Evolutionary conservation across 2,888 invertebrate species (phyloP).

Genomic region (Pseudolycoriella hygida): DNA sequence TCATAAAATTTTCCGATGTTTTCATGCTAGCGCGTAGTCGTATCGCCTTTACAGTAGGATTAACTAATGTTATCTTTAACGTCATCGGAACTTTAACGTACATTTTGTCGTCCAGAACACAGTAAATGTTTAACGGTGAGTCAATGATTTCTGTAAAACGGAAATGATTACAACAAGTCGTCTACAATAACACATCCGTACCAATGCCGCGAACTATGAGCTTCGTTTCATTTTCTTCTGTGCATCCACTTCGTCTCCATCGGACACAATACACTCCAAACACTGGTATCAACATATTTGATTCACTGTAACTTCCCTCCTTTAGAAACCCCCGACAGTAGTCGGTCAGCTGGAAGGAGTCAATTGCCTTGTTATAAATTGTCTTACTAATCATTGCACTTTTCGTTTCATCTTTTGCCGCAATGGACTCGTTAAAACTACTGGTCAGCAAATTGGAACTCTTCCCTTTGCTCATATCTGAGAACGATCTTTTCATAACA

Average conservation of each 20-base stretch:
- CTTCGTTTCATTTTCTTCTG: constrained; percentile 27
- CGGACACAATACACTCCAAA: constrained; percentile 28
- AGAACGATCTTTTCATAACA: constrained; percentile 9
- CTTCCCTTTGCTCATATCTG: background rate
- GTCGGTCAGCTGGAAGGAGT: constrained; percentile 25
- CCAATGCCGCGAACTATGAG: constrained; percentile 23
- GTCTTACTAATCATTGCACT: constrained; percentile 13
- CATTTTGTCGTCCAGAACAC: constrained; percentile 28
- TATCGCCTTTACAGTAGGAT: constrained; percentile 25
- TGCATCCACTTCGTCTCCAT: constrained; percentile 23
- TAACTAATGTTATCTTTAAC: constrained; percentile 25
- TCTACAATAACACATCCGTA: constrained; percentile 2
- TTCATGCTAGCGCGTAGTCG: constrained; percentile 24
- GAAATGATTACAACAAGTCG: background rate
- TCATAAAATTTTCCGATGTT: constrained; percentile 72
- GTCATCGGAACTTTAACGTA: constrained; percentile 29
- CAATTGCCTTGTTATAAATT: constrained; percentile 23
- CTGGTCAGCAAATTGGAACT: background rate
- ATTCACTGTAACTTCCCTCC: constrained; percentile 11
- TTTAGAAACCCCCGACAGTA: constrained; percentile 26
- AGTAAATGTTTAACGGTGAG: constrained; percentile 27
- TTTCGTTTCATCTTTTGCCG: background rate
- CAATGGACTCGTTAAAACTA: background rate
- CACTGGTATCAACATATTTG: constrained; percentile 9
- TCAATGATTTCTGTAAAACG: constrained; percentile 22